Percentiles rank a stretch among this genome's conserved stretches.
Conservation (phyloP, 2,888 invertebrate genomes). For the Nemapogon koenigi region DNA sequence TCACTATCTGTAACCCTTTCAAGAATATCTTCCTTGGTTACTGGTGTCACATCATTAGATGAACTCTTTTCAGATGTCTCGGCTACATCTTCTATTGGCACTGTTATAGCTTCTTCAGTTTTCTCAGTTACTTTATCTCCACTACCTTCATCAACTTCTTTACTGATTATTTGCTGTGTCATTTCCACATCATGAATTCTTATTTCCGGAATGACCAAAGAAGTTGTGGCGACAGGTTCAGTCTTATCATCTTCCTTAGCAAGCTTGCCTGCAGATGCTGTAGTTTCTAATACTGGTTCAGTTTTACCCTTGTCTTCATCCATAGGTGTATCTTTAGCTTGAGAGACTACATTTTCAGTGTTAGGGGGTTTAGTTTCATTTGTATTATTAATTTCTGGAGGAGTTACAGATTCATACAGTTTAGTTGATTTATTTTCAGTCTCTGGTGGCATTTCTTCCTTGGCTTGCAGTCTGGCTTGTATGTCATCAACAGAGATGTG, state of each 20-base stretch:
- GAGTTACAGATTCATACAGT: conserved; percentile 39
- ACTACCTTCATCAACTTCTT: conserved; percentile 17
- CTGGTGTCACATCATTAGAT: background rate
- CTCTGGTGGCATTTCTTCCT: conserved; percentile 37
- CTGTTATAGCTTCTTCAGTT: conserved; percentile 10
- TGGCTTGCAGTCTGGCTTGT: conserved; percentile 49
- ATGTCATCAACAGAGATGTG: conserved; percentile 47
- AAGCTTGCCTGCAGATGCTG: background rate
- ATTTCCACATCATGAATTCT: conserved; percentile 51
- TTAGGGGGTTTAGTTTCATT: conserved; percentile 14
- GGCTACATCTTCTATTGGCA: conserved; percentile 10
- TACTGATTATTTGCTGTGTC: conserved; percentile 31
- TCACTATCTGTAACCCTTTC: conserved; percentile 18
- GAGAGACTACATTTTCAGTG: conserved; percentile 4
- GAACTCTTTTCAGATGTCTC: background rate
- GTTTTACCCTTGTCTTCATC: conserved; percentile 24
- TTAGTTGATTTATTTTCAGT: conserved; percentile 30
- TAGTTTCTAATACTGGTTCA: conserved; percentile 31
- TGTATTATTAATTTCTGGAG: conserved; percentile 33
- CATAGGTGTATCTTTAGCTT: conserved; percentile 6
- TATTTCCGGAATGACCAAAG: conserved; percentile 44
- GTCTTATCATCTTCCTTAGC: conserved; percentile 17
- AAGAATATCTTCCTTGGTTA: conserved; percentile 19
- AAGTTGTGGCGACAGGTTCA: conserved; percentile 16
- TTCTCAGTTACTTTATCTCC: conserved; percentile 17